phyloP scores from a whole-genome alignment of 2,113 vertebrate genomes.

The Tachuris rubrigastra region DNA sequence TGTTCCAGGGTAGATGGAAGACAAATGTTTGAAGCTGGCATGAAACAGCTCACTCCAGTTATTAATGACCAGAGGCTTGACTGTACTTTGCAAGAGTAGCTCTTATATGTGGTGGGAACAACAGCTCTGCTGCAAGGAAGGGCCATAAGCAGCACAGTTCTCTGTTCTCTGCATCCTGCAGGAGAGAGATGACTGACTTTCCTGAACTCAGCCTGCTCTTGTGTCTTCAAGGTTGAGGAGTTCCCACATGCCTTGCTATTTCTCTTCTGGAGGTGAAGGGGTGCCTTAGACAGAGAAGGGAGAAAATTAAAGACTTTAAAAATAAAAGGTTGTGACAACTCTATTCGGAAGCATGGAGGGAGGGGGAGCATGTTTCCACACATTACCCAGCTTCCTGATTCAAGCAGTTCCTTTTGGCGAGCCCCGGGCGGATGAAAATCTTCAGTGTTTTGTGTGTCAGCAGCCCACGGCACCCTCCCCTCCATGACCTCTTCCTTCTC shows the following conservation, averaged over 20 bases:
- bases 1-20: neutral
- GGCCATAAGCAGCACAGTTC: neutral
- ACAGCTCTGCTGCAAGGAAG: neutral
- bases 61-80: neutral
- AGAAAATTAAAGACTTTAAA: neutral
- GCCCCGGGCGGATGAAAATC: neutral
- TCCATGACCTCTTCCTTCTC: slow-evolving; percentile 35
- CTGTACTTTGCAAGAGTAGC: neutral
- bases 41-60: neutral
- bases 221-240: neutral
- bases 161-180: neutral
- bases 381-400: slow-evolving; percentile 40
- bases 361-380: neutral
- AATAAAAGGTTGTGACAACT: neutral
- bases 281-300: neutral
- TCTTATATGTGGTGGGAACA: neutral
- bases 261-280: neutral
- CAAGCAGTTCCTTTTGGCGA: slow-evolving; percentile 38
- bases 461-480: neutral
- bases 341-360: neutral
- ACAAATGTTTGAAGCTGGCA: neutral
- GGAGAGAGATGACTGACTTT: neutral
- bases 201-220: neutral
- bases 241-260: neutral
- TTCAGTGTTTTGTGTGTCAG: neutral